A percentile compares a stretch with the other conserved stretches of the same genome.
Conservation (phyloP, 2,113 vertebrate genomes). For the Origma solitaria region DNA sequence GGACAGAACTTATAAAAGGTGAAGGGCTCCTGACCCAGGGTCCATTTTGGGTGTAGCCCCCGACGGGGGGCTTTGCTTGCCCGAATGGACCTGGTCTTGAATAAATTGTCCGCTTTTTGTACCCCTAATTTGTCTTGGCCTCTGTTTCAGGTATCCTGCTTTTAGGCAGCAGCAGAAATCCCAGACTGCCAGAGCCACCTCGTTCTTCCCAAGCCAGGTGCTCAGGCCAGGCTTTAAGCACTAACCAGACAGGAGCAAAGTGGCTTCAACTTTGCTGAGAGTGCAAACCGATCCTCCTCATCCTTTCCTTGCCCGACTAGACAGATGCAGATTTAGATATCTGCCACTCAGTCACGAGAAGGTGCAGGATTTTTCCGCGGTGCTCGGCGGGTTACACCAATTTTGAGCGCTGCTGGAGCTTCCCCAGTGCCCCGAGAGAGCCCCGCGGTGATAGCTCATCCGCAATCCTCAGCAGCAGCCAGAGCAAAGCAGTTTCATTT, state of each 20-base stretch:
- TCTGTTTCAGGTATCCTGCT: too few relatives aligned
- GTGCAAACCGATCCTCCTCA: background rate
- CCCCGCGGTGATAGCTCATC: background rate
- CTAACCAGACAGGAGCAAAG: background rate
- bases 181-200: background rate
- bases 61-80: too few relatives aligned
- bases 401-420: fast-evolving
- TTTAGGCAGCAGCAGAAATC: too few relatives aligned
- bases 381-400: background rate
- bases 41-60: too few relatives aligned
- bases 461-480: background rate
- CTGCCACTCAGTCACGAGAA: background rate
- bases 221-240: background rate
- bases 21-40: too few relatives aligned
- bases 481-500: background rate
- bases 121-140: too few relatives aligned
- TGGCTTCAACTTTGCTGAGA: background rate
- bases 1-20: too few relatives aligned
- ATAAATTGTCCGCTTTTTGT: too few relatives aligned
- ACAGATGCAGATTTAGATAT: background rate
- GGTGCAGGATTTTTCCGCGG: background rate
- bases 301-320: background rate
- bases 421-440: background rate
- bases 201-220: too few relatives aligned
- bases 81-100: too few relatives aligned